phyloP scores from a whole-genome alignment of 2,113 vertebrate genomes.

The Caranx ignobilis region DNA sequence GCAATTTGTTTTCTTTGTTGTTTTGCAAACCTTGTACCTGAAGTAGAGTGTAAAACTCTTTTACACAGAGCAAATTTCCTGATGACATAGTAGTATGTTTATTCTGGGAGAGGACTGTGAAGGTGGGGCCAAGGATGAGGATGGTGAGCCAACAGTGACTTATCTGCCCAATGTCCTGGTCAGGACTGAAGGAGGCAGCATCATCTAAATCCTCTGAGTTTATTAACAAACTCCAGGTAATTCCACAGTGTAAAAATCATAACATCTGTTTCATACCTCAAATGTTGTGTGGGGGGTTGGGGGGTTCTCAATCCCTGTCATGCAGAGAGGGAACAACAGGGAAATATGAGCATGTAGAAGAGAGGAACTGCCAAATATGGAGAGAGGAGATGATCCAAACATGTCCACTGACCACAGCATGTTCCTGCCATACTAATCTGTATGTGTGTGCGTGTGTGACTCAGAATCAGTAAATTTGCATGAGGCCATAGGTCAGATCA shows the following conservation, averaged over 20 bases:
- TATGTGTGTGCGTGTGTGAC: background rate
- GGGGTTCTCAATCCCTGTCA: constrained; percentile 55
- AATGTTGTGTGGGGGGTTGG: background rate
- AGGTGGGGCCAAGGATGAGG: constrained; percentile 17
- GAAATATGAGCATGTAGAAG: constrained; percentile 38
- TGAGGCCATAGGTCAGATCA: no score
- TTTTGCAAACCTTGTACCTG: no score
- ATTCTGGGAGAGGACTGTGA: constrained; percentile 29
- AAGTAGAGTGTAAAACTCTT: no score
- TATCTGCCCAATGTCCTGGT: background rate
- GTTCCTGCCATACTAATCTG: background rate
- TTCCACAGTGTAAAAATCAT: background rate
- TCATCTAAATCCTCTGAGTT: background rate
- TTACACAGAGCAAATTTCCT: background rate
- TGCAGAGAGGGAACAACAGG: constrained; percentile 37
- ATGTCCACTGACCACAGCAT: constrained; percentile 4
- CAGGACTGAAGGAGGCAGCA: constrained; percentile 6
- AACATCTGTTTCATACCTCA: no score
- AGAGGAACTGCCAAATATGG: constrained; percentile 65
- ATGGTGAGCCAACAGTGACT: constrained; percentile 13
- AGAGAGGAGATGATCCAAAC: constrained; percentile 37
- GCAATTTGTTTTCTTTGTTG: no score
- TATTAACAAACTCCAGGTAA: background rate
- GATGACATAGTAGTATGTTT: constrained; percentile 62
- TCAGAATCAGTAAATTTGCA: no score